phyloP scores from a whole-genome alignment of 2,797 vertebrate genomes.

The Steatocranus sp. region DNA sequence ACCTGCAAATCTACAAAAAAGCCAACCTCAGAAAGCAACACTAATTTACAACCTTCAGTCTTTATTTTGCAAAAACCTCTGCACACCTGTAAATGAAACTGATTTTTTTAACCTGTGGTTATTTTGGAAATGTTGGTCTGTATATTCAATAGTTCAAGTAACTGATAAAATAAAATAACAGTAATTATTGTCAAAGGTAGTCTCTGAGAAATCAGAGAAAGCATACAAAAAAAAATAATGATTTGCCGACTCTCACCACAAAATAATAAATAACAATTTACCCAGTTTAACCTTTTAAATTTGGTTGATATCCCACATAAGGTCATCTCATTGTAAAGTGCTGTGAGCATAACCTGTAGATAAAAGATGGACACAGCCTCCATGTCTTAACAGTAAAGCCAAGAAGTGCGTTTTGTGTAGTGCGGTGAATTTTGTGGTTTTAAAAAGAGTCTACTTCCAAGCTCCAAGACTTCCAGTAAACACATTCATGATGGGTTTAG shows the following conservation, averaged over 20 bases:
- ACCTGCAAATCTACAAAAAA: slow-evolving; percentile 84
- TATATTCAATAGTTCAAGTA: not conserved
- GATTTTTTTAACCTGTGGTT: not conserved
- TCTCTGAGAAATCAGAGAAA: not conserved
- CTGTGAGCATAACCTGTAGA: not conserved
- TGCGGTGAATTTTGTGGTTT: not conserved
- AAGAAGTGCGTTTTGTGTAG: not conserved
- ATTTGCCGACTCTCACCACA: not conserved
- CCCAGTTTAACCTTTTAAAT: not conserved
- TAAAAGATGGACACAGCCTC: not conserved
- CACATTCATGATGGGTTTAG: not conserved
- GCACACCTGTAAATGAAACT: not conserved
- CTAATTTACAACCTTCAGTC: not conserved
- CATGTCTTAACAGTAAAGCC: not conserved
- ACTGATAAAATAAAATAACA: not conserved
- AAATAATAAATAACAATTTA: not conserved
- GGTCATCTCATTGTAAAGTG: not conserved
- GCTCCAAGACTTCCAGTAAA: not conserved
- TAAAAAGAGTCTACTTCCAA: not conserved
- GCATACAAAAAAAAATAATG: not conserved
- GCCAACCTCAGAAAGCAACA: not conserved
- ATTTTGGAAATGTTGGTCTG: not conserved
- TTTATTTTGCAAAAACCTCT: not conserved
- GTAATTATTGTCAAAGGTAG: not conserved
- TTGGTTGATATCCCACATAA: not conserved